These are phyloP conservation scores for Agrochola litura DNA, from an alignment of 2,888 invertebrate species.

Conservation along the genomic window DNA sequence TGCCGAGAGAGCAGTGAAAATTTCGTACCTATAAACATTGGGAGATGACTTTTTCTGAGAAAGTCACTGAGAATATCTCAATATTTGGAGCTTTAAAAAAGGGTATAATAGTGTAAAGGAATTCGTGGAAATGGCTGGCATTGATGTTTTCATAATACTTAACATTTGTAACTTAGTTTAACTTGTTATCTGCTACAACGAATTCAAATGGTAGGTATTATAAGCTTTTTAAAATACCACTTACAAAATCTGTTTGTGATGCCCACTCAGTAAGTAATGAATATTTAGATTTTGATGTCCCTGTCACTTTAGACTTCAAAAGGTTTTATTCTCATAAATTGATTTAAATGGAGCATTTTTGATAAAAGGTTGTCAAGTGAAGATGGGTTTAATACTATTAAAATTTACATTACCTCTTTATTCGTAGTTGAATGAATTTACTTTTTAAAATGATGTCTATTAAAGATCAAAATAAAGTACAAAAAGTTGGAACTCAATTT, in stretches of 20 bases:
- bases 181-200: neutral
- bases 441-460: neutral
- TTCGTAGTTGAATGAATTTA: neutral
- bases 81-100: neutral
- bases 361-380: constrained; percentile 32
- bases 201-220: neutral
- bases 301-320: constrained; percentile 20
- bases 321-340: constrained; percentile 24
- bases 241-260: constrained; percentile 15
- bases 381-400: constrained; percentile 16
- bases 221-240: constrained; percentile 16
- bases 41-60: constrained; percentile 3
- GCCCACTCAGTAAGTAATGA: constrained; percentile 16
- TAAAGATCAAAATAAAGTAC: neutral
- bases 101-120: neutral
- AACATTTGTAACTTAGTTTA: neutral
- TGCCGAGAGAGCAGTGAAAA: neutral
- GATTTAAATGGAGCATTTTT: constrained; percentile 27
- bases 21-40: neutral
- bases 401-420: constrained; percentile 6
- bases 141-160: neutral
- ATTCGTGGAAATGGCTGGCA: neutral
- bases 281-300: constrained; percentile 24
- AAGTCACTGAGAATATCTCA: neutral
- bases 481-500: neutral